Base-by-base conservation (phyloP, 2,113 vertebrate genomes). In the Dromiciops gliroides region DNA sequence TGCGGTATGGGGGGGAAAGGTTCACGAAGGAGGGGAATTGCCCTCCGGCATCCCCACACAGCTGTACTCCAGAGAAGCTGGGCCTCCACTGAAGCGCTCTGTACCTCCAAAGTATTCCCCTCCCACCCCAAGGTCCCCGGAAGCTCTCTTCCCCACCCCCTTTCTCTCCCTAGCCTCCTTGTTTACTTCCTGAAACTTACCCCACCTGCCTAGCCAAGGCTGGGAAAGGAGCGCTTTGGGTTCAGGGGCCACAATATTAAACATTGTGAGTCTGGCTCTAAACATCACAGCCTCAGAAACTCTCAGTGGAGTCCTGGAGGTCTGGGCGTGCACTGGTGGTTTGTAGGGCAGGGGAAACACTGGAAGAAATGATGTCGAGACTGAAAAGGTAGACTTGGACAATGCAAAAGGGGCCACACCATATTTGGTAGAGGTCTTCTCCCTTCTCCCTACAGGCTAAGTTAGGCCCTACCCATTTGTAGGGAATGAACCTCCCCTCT, bases 131-230 rank as follows among this genome's bases (percentile, higher is more conserved):
- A 53, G 53, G 0, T 89, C 37, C 90, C 90, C 12, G 0, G 94
- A 5, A 8, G 95, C 92, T 90, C 89, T 53, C 92, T 94, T 94
- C 23, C 88, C 50, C 96, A 96, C 49, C 56, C 95, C 91, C 92
- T 95, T 90, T 50, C 91, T 83, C 16, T 83, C 67, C 67, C 67
- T 44, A 0, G 93, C 92, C 23, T 90, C 95, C 95, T 95, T 97
- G 97, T 98, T 98, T 97, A 98, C 97, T 98, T 97, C 97, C 97
- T 95, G 97, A 92, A 93, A 96, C 93, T 49, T 19, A 97, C 97
- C 95, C 94, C 96, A 98, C 97, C 97, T 98, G 97, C 92, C 96
- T 44, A 93, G 96, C 96, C 37, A 16, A 94, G 95, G 95, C 94
- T 90, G 50, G 92, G 96, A 90, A 93, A 75, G 94, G 92, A 2